Base-by-base conservation (phyloP, 53 echinoderm and acorn worm species). In the Astropecten irregularis region DNA sequence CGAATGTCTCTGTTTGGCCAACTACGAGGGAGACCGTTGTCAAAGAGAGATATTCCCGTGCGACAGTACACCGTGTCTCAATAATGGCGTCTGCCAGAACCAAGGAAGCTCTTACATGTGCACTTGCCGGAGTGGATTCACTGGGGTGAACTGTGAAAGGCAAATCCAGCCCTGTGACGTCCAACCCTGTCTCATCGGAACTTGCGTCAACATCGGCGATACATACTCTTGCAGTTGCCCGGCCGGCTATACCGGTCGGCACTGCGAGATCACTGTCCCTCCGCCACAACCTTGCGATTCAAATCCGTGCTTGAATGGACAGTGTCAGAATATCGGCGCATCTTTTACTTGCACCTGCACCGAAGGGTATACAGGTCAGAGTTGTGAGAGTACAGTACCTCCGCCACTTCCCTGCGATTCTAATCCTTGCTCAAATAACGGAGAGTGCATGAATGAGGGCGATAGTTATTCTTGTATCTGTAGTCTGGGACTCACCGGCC, bases 81-180 rank as follows among this genome's bases (percentile, higher is more conserved):
- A 83, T 18, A 87, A 92, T 3, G 73, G 68, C 49, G 34, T 54
- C 53, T 99, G 99, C 77, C 49, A 30, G 36, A 81, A 90, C 35
- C 84, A 88, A 19, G 92, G 87, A 1, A 79, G 77, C 13, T 68
- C 50, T 44, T 96, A 88, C 58, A 30, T 47, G 9, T 96, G 96
- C 61, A 85, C 65, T 40, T 96, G 96, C 54, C 72, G 66, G 2
- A 37, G 61, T n/a, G 93, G 93, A 4, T 93, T 68, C 86, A 64
- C 60, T 0, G 96, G 93, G 1, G 22, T 44, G 16, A 89, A 87
- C 28, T 96, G 96, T 42, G 82, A 87, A 5, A 35, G n/a, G 8
- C 68, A 68, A 10, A 51, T 93, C 67, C 86, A 37, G 19, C 99
- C 99, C 3, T 99, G 99, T 29, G 99, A 99, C 84, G 49, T 76